Conservation (phyloP, 1,140 invertebrate genomes). For the Camponotus floridanus region DNA sequence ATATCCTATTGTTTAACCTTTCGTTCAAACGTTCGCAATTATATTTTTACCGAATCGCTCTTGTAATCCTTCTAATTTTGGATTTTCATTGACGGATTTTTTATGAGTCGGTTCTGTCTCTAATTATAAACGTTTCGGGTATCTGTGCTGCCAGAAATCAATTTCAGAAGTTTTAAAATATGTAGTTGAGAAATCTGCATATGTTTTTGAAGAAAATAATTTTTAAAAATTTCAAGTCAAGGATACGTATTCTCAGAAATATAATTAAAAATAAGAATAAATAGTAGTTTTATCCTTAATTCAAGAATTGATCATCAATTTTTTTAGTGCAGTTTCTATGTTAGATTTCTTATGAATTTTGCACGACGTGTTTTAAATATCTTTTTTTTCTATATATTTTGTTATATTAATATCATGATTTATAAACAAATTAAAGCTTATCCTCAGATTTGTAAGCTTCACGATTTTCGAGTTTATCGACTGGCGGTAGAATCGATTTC, state of each 20-base stretch:
- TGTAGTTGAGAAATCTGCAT: not conserved
- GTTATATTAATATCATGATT: slow-evolving; percentile 23
- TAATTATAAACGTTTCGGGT: not conserved
- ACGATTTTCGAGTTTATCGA: slow-evolving; percentile 64
- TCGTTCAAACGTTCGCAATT: not conserved
- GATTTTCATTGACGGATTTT: not conserved
- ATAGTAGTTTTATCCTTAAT: not conserved
- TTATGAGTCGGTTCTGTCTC: not conserved
- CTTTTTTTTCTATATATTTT: not conserved
- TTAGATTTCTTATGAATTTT: not conserved
- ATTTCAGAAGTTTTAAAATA: not conserved
- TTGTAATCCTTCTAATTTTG: not conserved
- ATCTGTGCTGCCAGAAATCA: not conserved
- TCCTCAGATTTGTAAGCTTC: slow-evolving; percentile 15
- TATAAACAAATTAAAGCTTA: slow-evolving; percentile 17
- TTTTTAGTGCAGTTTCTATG: not conserved
- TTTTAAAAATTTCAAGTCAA: no score
- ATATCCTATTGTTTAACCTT: slow-evolving; percentile 16
- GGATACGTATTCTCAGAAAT: no score
- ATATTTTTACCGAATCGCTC: not conserved
- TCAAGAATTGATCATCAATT: not conserved
- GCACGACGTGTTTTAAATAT: slow-evolving; percentile 1
- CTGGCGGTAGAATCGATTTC: slow-evolving; percentile 47
- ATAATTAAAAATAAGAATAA: not conserved
- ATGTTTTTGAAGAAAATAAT: not conserved